phyloP scores from a whole-genome alignment of 2,113 vertebrate species.

The Siniperca chuatsi region DNA sequence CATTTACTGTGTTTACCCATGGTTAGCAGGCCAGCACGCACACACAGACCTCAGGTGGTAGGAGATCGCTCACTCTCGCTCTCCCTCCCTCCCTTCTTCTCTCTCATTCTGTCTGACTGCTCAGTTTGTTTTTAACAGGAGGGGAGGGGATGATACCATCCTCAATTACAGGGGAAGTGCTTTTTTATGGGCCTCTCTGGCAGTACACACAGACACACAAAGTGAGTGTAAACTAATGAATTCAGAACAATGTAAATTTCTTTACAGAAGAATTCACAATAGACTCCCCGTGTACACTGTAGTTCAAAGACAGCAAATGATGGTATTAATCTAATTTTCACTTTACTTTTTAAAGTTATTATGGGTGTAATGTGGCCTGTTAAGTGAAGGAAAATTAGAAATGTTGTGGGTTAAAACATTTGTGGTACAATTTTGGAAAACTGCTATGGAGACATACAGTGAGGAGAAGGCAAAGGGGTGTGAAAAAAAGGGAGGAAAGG shows the following conservation, averaged over 20 bases:
- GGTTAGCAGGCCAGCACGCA: slow-evolving; percentile 68
- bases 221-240: slow-evolving; percentile 68
- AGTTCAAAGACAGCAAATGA: slow-evolving; percentile 31
- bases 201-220: slow-evolving; percentile 56
- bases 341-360: slow-evolving; percentile 15
- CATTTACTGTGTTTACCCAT: slow-evolving; percentile 79
- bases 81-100: slow-evolving; percentile 34
- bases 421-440: slow-evolving; percentile 23
- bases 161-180: slow-evolving; percentile 83
- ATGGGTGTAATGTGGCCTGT: slow-evolving; percentile 45
- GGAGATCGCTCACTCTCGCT: slow-evolving; percentile 44
- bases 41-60: slow-evolving; percentile 66
- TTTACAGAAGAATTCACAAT: slow-evolving; percentile 49
- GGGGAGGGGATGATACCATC: slow-evolving; percentile 73
- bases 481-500: neutral
- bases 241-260: slow-evolving; percentile 56
- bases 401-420: neutral
- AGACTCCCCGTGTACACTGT: slow-evolving; percentile 14
- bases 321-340: slow-evolving; percentile 36
- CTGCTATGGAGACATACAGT: neutral
- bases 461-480: neutral
- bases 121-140: slow-evolving; percentile 76
- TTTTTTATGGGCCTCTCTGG: slow-evolving; percentile 78
- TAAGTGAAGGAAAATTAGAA: slow-evolving; percentile 31
- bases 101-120: slow-evolving; percentile 55